These are phyloP conservation scores for Nannoperca obscura DNA, from an alignment of 2,797 vertebrate genomes.

Conservation along the genomic window DNA sequence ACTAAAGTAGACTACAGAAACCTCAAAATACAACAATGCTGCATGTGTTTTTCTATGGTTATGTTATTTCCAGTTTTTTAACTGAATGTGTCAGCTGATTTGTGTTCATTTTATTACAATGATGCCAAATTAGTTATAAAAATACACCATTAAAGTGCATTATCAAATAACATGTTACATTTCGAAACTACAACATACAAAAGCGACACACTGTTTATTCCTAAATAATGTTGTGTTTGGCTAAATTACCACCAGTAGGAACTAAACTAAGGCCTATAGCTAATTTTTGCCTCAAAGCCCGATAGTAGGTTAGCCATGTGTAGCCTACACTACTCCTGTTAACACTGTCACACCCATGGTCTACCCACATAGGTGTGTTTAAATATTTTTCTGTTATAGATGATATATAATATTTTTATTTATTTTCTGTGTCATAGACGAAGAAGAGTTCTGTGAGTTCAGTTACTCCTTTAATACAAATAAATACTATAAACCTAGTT, in stretches of 20 bases:
- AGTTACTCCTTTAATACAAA: not conserved
- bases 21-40: not conserved
- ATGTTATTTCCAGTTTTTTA: not conserved
- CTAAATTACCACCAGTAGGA: not conserved
- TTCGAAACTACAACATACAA: not conserved
- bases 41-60: not conserved
- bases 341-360: not conserved
- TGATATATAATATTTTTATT: too few species aligned
- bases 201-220: not conserved
- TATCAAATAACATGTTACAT: not conserved
- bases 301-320: not conserved
- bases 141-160: not conserved
- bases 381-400: not conserved
- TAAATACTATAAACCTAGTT: not conserved
- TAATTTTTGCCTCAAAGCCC: not conserved
- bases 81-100: not conserved
- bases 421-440: not conserved
- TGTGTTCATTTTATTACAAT: not conserved
- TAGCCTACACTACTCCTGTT: not conserved
- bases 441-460: not conserved
- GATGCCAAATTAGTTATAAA: not conserved
- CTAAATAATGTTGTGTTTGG: not conserved
- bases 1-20: not conserved
- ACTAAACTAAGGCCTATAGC: not conserved
- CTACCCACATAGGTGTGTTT: not conserved